These are phyloP conservation scores for Vulpes vulpes DNA, from an alignment of 2,113 vertebrate species.

Conservation along the genomic window DNA sequence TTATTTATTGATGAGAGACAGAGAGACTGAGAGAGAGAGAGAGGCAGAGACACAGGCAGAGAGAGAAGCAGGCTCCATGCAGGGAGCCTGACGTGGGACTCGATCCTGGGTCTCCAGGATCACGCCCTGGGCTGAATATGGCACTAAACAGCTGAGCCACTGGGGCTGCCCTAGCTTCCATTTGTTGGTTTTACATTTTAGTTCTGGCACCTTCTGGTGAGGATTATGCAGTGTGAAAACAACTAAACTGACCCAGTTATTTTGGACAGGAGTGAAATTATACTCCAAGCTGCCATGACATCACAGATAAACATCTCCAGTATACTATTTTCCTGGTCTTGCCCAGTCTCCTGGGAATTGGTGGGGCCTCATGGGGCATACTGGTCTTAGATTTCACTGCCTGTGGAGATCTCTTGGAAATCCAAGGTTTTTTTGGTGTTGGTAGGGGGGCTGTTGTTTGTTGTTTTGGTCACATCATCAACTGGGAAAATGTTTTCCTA, in stretches of 20 bases:
- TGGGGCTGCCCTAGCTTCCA: background rate
- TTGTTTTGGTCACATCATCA: background rate
- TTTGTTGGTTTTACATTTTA: background rate
- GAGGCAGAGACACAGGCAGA: too few species aligned
- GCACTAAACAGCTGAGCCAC: too few species aligned
- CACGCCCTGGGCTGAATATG: too few species aligned
- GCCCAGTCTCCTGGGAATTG: constrained; percentile 36
- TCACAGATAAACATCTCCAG: background rate
- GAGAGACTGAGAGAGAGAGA: too few species aligned
- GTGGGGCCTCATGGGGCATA: background rate
- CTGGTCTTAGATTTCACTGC: constrained; percentile 23
- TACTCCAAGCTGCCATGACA: background rate
- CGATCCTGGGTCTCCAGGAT: too few species aligned
- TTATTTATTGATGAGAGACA: too few species aligned
- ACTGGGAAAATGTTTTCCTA: background rate
- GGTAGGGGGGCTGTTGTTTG: too few species aligned
- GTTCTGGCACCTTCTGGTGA: background rate
- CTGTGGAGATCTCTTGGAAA: background rate
- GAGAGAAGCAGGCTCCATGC: too few species aligned
- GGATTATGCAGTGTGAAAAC: background rate
- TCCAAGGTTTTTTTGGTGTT: background rate
- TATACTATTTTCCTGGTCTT: constrained; percentile 24
- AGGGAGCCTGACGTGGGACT: too few species aligned
- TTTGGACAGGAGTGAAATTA: constrained; percentile 29
- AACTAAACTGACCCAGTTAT: background rate